phyloP scores from a whole-genome alignment of 1,140 invertebrate species.

The Macrocentrus cingulum region DNA sequence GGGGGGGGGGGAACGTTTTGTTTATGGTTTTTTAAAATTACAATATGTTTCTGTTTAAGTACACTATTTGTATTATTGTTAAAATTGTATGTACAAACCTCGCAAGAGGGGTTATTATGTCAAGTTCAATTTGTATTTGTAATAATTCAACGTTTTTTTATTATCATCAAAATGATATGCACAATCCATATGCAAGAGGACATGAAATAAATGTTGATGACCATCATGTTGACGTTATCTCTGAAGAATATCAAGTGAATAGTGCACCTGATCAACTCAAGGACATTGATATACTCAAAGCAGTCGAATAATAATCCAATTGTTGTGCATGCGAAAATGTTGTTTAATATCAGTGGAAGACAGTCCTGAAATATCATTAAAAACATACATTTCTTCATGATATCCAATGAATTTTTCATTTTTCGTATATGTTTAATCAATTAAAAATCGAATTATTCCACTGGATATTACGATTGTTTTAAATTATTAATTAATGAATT shows the following conservation, averaged over 20 bases:
- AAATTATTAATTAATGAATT: slow-evolving; percentile 26
- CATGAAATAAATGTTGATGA: slow-evolving; percentile 27
- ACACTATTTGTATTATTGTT: too few relatives aligned
- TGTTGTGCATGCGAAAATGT: slow-evolving; percentile 66
- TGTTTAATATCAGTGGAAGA: slow-evolving; percentile 63
- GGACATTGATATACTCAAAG: slow-evolving; percentile 54
- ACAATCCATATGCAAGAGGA: slow-evolving; percentile 34
- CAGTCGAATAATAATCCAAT: slow-evolving; percentile 74
- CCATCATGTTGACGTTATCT: not conserved
- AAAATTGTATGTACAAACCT: not conserved
- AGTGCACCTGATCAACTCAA: slow-evolving; percentile 63
- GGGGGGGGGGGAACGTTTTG: too few relatives aligned
- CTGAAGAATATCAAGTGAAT: slow-evolving; percentile 29
- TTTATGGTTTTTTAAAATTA: too few relatives aligned
- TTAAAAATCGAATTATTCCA: too few relatives aligned
- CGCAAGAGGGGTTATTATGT: not conserved
- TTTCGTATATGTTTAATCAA: too few relatives aligned
- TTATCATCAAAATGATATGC: slow-evolving; percentile 20
- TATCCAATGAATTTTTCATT: too few relatives aligned
- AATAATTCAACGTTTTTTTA: not conserved
- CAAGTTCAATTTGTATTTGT: not conserved
- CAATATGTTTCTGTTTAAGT: too few relatives aligned
- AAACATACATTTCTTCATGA: not conserved
- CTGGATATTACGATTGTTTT: not conserved
- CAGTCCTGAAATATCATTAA: slow-evolving; percentile 60